Evolutionary conservation across 2,888 invertebrate species (phyloP).

Genomic region (Mesorhabditis spiculigera): DNA sequence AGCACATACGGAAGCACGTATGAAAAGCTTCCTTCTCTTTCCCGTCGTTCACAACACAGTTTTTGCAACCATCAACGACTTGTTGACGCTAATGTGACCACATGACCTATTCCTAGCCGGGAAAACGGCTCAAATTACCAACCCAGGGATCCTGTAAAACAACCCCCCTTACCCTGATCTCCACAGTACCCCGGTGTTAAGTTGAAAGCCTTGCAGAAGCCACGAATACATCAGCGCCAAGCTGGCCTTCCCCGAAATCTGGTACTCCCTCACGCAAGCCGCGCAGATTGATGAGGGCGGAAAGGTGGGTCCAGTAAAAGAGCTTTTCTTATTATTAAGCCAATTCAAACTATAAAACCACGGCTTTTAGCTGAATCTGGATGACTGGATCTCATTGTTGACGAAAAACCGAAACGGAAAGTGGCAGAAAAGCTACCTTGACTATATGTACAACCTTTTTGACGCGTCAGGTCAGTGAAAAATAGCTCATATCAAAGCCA

Average conservation of each 20-base stretch:
- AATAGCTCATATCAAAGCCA: not conserved
- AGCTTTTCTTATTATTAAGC: not conserved
- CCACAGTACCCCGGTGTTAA: not conserved
- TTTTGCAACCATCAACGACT: too few species aligned
- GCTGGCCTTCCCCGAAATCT: slow-evolving; percentile 4
- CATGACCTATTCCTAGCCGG: too few species aligned
- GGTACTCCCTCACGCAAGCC: slow-evolving; percentile 1
- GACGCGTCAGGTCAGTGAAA: slow-evolving; percentile 28
- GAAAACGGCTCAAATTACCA: too few species aligned
- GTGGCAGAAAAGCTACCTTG: slow-evolving; percentile 33
- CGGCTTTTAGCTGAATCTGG: not conserved
- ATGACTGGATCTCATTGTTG: slow-evolving; percentile 1
- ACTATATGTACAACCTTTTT: slow-evolving; percentile 33
- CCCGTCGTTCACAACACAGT: too few species aligned
- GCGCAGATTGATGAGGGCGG: slow-evolving; percentile 1
- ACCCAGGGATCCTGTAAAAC: too few species aligned
- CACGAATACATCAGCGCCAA: slow-evolving; percentile 4
- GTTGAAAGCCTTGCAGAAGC: not conserved
- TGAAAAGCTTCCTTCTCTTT: too few species aligned
- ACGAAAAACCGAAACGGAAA: slow-evolving; percentile 3
- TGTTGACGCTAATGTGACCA: too few species aligned
- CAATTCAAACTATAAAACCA: not conserved
- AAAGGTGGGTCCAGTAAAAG: not conserved
- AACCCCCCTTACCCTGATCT: too few species aligned
- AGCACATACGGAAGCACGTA: too few species aligned